Base-by-base conservation (phyloP, 2,113 vertebrate genomes). In the Irena cyanogastra region DNA sequence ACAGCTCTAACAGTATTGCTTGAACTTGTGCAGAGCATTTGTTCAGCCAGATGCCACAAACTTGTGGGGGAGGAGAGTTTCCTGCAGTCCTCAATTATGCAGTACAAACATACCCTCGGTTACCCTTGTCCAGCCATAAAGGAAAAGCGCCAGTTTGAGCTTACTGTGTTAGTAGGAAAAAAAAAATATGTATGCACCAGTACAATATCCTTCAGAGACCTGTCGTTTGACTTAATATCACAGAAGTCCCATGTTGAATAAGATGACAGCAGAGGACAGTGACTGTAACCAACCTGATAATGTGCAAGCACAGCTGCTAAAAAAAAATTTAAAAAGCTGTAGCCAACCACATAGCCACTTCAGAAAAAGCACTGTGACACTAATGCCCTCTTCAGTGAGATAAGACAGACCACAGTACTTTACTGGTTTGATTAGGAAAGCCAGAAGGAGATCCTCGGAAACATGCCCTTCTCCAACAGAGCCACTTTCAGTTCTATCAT, bases 61-160 rank as follows among this genome's bases (percentile, higher is more conserved):
- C 59, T 59, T 1, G 13, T n/a, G 49, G 59, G 70, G 87, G 90
- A 90, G 87, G 37, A 91, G n/a, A 82, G 83, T 59, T 92, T 86
- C 92, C 94, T 80, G 71, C 54, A 86, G 90, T 35, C 39, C 85
- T 90, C 84, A 85, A 10, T 93, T 77, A 90, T 24, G 50, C 79
- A 92, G 85, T 80, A 88, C 72, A 95, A 95, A 95, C 71, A 90
- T 86, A 90, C 15, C 79, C 86, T 89, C 79, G 3, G 83, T 63
- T 83, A 95, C 71, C 79, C 78, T 59, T 39, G 44, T 33, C 76
- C 64, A 77, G 42, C 30, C 84, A 81, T 56, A 37, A 91, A 81
- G 54, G 41, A 42, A 87, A 72, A 72, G 50, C 44, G 65, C 5
- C 11, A 4, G 35, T 11, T n/a, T 0, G 0, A 78, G 37, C 37